A percentile compares a stretch with the other conserved stretches of the same genome.
phyloP scores from a whole-genome alignment of 2,797 vertebrate genomes.

The Macroramphosus scolopax region DNA sequence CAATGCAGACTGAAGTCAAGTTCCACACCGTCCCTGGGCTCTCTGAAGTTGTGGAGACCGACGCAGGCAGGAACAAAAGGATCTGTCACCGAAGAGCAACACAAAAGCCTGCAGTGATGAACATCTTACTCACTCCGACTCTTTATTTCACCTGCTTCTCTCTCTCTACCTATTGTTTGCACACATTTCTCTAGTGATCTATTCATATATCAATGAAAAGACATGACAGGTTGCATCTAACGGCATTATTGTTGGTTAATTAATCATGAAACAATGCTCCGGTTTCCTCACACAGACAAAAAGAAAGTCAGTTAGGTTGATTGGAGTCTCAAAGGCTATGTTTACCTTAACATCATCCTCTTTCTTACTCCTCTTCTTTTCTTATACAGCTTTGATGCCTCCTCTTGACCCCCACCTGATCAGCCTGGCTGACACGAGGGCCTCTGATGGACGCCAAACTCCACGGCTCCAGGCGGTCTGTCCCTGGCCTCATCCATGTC shows the following conservation, averaged over 20 bases:
- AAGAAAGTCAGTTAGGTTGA: too few species aligned
- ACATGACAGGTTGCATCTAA: background rate
- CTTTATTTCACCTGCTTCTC: slow-evolving; percentile 11
- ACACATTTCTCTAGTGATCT: too few species aligned
- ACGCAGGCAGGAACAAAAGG: slow-evolving; percentile 29
- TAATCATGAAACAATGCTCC: too few species aligned
- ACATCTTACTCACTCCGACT: slow-evolving; percentile 17
- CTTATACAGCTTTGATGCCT: slow-evolving; percentile 67
- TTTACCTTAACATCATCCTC: too few species aligned
- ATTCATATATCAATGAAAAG: slow-evolving; percentile 3
- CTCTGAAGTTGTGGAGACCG: slow-evolving; percentile 25
- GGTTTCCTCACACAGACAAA: too few species aligned
- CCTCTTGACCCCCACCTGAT: slow-evolving; percentile 67
- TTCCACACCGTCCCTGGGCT: slow-evolving; percentile 16
- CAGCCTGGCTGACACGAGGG: slow-evolving; percentile 34
- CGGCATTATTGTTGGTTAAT: too few species aligned
- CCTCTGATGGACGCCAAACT: slow-evolving; percentile 22
- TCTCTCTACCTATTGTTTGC: background rate
- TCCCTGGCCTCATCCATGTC: slow-evolving; percentile 52
- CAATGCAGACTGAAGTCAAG: slow-evolving; percentile 33
- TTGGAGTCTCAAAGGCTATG: too few species aligned
- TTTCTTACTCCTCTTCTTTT: slow-evolving; percentile 11
- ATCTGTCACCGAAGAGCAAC: slow-evolving; percentile 35
- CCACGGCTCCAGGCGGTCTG: slow-evolving; percentile 41
- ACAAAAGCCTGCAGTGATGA: slow-evolving; percentile 24